Percentiles rank a stretch among this genome's conserved stretches.
These are phyloP conservation scores for Miltochrista miniata DNA, from an alignment of 2,888 invertebrate species.

Conservation along the genomic window DNA sequence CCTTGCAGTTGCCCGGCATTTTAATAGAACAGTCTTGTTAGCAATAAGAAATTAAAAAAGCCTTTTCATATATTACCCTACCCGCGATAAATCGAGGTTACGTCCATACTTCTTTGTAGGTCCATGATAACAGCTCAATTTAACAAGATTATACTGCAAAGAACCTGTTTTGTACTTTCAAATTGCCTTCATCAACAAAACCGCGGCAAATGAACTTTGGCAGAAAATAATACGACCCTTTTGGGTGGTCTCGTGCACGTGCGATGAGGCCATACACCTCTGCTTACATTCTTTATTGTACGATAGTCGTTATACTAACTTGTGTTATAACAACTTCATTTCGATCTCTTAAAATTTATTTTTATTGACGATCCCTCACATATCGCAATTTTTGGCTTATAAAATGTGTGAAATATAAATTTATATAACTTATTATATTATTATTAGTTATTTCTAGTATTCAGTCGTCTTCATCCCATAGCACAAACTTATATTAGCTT, in stretches of 20 bases:
- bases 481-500: too few species aligned
- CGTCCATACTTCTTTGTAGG: background rate
- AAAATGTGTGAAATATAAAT: too few species aligned
- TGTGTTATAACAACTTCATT: slow-evolving; percentile 43
- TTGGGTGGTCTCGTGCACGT: slow-evolving; percentile 51
- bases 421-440: too few species aligned
- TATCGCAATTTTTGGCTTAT: slow-evolving; percentile 14
- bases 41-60: too few species aligned
- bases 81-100: too few species aligned
- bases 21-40: too few species aligned
- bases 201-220: slow-evolving; percentile 2
- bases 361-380: slow-evolving; percentile 41
- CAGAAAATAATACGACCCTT: slow-evolving; percentile 12
- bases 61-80: too few species aligned
- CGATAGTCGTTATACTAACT: slow-evolving; percentile 41
- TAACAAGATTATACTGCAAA: background rate
- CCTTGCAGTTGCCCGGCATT: too few species aligned
- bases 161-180: background rate
- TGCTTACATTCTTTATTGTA: slow-evolving; percentile 41
- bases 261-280: slow-evolving; percentile 48
- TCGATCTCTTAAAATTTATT: slow-evolving; percentile 47
- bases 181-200: background rate
- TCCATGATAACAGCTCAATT: background rate
- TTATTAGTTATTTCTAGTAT: too few species aligned
- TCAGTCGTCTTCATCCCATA: too few species aligned